Evolutionary conservation across 2,888 invertebrate genomes (phyloP), one percentile per base, ranked within the genome.

Genomic region (Dilophus febrilis): DNA sequence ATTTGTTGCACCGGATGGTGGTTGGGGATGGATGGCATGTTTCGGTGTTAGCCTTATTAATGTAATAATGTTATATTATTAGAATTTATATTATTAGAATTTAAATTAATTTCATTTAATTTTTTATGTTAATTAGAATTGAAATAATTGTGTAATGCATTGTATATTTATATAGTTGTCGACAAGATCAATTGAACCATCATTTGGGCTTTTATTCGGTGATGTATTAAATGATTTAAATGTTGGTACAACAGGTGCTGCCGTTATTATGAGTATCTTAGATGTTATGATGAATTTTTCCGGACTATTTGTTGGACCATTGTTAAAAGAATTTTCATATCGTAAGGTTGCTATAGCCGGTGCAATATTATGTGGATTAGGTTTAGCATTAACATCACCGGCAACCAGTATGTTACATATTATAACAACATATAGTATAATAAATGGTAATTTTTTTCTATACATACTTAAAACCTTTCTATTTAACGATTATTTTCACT

Each of bases 1-100:
- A 61, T 74, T 76, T 64, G 74, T 80, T 48, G 80, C 85, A 28
- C 86, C 86, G 34, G 86, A 87, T 57, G 86, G 86, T 38, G 86
- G 86, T 40, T 87, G 84, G 83, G 87, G 86, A 40, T 87, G 86
- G 85, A 72, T 85, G 66, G 83, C 84, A 45, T 81, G 84, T 47
- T 64, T 85, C 46, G 85, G 85, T 50, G 82, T 84, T 54, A 80
- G 82, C 58, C 65, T 85, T 57, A 79, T 84, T 51, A 85, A 83
- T 66, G 84, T 86, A 63, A 30, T 32, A 16, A 14, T 32, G 4
- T 22, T 33, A 14, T 33, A 22, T 22, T 22, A n/a, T n/a, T n/a
- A n/a, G n/a, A n/a, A n/a, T n/a, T n/a, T n/a, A n/a, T n/a, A n/a
- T n/a, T n/a, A n/a, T n/a, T n/a, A n/a, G n/a, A n/a, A n/a, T n/a